These are phyloP conservation scores for Athene cunicularia DNA, from an alignment of 2,113 vertebrate species.

Conservation along the genomic window DNA sequence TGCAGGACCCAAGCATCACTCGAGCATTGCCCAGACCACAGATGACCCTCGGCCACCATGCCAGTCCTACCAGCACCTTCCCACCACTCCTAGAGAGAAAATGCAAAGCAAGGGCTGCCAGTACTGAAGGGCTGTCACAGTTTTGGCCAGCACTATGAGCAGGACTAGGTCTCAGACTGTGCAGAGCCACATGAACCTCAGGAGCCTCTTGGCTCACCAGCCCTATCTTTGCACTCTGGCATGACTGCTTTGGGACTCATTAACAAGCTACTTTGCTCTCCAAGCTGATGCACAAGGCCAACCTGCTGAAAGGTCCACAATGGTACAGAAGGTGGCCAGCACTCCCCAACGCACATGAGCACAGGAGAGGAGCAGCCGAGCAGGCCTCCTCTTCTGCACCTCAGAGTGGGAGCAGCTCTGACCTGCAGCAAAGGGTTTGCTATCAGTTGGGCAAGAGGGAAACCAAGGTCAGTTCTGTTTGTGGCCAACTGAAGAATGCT, in stretches of 20 bases:
- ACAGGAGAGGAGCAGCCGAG: background rate
- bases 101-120: background rate
- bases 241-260: rapidly evolving
- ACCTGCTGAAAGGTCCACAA: background rate
- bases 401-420: rapidly evolving
- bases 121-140: background rate
- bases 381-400: background rate
- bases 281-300: background rate
- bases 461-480: conserved; percentile 59
- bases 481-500: conserved; percentile 19
- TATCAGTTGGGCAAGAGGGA: background rate
- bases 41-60: background rate
- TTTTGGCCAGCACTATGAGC: background rate
- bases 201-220: background rate
- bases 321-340: background rate
- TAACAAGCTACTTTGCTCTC: background rate
- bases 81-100: background rate
- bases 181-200: rapidly evolving
- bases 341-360: rapidly evolving
- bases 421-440: background rate
- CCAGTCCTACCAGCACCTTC: background rate
- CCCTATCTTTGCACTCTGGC: too few relatives aligned
- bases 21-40: background rate
- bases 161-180: background rate
- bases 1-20: background rate